These are phyloP conservation scores for Cotesia chilonis DNA, from an alignment of 1,140 invertebrate genomes.

Conservation along the genomic window DNA sequence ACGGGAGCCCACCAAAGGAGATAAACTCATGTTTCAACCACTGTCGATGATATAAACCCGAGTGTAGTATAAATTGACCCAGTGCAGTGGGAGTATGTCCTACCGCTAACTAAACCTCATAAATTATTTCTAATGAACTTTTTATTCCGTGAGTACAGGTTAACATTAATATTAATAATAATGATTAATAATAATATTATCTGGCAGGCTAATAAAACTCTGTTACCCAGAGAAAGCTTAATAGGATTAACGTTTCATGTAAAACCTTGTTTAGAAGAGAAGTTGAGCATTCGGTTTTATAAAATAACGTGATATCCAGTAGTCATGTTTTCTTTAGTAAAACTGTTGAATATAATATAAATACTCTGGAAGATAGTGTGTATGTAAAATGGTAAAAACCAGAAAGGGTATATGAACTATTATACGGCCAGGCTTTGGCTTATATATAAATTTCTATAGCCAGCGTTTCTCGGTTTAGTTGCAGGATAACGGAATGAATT, in stretches of 20 bases:
- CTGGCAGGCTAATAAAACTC: not conserved
- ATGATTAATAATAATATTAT: not conserved
- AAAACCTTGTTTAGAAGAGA: not conserved
- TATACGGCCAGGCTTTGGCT: not conserved
- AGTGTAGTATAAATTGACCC: constrained; percentile 3
- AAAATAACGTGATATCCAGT: too few relatives aligned
- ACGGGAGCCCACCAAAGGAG: constrained; percentile 24
- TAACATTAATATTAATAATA: not conserved
- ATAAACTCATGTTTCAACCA: constrained; percentile 24
- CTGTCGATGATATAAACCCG: constrained; percentile 8
- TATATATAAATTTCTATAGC: constrained; percentile 14
- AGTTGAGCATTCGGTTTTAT: too few relatives aligned
- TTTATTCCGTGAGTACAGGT: not conserved
- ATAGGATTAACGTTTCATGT: not conserved
- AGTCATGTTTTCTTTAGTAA: too few relatives aligned
- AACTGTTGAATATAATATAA: too few relatives aligned
- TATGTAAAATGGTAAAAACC: not conserved
- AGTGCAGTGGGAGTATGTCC: not conserved
- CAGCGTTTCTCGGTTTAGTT: not conserved
- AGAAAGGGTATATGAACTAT: not conserved
- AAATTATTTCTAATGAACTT: not conserved
- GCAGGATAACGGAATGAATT: constrained; percentile 30
- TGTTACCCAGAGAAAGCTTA: not conserved
- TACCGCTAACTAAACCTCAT: constrained; percentile 12
- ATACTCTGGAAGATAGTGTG: too few relatives aligned